Evolutionary conservation across 2,113 vertebrate genomes (phyloP).

Genomic region (Poeciliopsis turrubarensis): DNA sequence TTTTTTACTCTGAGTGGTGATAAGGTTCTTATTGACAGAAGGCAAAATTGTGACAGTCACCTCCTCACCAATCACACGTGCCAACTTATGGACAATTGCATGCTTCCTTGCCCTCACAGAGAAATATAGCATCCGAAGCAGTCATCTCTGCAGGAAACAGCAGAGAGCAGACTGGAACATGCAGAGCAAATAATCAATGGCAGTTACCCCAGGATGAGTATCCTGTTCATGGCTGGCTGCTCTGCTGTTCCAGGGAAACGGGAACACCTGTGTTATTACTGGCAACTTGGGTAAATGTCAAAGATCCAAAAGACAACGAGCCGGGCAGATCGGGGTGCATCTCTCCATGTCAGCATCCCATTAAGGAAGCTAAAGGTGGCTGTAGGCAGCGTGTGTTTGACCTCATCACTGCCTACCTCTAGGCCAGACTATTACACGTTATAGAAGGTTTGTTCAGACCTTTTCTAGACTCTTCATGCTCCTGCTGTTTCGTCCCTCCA

Average conservation of each 20-base stretch:
- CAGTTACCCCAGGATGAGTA: constrained; percentile 73
- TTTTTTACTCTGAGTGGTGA: constrained; percentile 38
- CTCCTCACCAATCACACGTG: constrained; percentile 18
- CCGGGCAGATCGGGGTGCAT: constrained; percentile 15
- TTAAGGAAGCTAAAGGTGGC: constrained; percentile 25
- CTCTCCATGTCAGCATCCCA: constrained; percentile 27
- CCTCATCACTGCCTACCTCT: not conserved
- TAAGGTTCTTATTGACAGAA: constrained; percentile 42
- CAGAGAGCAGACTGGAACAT: constrained; percentile 48
- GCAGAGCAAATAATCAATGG: constrained; percentile 69
- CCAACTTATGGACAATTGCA: constrained; percentile 14
- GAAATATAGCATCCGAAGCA: not conserved
- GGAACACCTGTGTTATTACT: constrained; percentile 53
- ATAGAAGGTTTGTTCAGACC: not conserved
- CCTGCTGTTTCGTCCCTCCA: not conserved
- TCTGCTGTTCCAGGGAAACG: constrained; percentile 35
- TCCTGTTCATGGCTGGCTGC: constrained; percentile 54
- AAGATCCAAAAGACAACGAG: constrained; percentile 49
- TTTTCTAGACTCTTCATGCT: not conserved
- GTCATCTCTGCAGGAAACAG: constrained; percentile 17
- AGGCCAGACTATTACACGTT: not conserved
- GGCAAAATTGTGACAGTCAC: constrained; percentile 37
- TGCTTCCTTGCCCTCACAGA: constrained; percentile 8
- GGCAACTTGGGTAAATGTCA: constrained; percentile 65
- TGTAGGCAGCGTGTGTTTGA: not conserved